Percentiles rank a stretch among this genome's conserved stretches.
Conservation (phyloP, 2,113 vertebrate species). For the Gallinago paraguaiae region DNA sequence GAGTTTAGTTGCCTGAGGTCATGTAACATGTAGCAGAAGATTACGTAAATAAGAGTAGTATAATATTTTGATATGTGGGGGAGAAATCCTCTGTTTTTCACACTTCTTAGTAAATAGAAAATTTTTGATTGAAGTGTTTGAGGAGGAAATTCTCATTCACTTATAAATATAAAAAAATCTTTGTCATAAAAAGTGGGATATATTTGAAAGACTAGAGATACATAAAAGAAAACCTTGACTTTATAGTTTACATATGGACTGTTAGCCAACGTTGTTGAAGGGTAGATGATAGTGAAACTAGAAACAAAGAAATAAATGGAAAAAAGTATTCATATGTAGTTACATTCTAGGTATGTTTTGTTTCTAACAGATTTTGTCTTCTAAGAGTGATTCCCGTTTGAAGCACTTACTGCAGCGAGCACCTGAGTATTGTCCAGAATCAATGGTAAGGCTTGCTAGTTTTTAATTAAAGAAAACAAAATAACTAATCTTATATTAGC, state of each 20-base stretch:
- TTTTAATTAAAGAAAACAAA: not conserved
- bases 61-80: not conserved
- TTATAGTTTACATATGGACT: not conserved
- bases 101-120: not conserved
- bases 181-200: not conserved
- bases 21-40: not conserved
- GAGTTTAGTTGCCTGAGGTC: not conserved
- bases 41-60: not conserved
- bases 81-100: not conserved
- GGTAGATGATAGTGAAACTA: not conserved
- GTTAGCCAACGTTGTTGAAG: not conserved
- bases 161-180: not conserved
- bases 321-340: not conserved
- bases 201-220: not conserved
- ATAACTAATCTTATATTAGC: not conserved
- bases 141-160: not conserved
- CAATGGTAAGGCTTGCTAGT: slow-evolving; percentile 78
- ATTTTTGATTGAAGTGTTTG: not conserved
- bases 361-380: slow-evolving; percentile 86
- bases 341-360: not conserved
- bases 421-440: slow-evolving; percentile 92
- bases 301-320: not conserved
- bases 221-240: not conserved
- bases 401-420: slow-evolving; percentile 92
- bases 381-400: slow-evolving; percentile 95